phyloP scores from a whole-genome alignment of 1,140 invertebrate genomes.

The Brachionus asplanchnoidis region DNA sequence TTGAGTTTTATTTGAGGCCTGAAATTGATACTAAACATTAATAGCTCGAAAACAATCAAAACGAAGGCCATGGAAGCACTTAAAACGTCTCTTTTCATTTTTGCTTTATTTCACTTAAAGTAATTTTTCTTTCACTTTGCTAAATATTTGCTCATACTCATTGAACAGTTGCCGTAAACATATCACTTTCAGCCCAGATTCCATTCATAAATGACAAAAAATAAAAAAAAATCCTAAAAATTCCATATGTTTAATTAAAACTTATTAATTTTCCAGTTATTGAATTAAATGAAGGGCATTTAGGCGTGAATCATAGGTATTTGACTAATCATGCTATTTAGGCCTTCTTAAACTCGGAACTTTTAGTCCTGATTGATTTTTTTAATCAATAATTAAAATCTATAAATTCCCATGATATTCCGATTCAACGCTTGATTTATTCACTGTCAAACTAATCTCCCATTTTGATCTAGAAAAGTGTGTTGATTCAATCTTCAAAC shows the following conservation, averaged over 20 bases:
- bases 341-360: conserved; percentile 15
- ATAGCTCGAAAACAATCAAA: background rate
- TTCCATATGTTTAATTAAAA: background rate
- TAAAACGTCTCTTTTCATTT: background rate
- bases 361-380: conserved; percentile 18
- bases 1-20: background rate
- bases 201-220: background rate
- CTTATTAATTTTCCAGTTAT: conserved; percentile 32
- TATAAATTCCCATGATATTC: conserved; percentile 25
- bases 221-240: background rate
- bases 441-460: background rate
- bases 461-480: background rate
- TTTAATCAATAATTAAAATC: conserved; percentile 6
- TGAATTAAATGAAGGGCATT: conserved; percentile 1
- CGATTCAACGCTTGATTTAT: conserved; percentile 17
- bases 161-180: background rate
- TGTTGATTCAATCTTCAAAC: background rate
- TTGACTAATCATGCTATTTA: background rate
- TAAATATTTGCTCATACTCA: conserved; percentile 7
- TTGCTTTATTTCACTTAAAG: conserved; percentile 2
- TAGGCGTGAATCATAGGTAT: conserved; percentile 7
- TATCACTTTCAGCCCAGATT: background rate
- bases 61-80: background rate
- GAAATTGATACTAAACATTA: background rate
- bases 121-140: background rate